Conservation (phyloP, 2,888 invertebrate species). For the Deroplatys truncata region DNA sequence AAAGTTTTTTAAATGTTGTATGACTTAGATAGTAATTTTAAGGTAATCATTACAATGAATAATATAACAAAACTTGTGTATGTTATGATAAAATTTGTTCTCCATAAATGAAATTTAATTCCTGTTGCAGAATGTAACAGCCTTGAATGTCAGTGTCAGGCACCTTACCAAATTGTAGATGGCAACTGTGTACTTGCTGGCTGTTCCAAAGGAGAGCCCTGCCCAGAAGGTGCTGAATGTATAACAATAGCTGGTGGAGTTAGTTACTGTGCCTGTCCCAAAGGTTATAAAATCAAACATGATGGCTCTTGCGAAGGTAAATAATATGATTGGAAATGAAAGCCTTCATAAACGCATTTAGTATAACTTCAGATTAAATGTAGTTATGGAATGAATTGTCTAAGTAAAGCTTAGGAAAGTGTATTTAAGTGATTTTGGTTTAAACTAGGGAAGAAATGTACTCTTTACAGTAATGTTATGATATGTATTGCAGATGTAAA, state of each 20-base stretch:
- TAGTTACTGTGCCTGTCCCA: conserved; percentile 90
- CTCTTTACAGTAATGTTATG: neutral
- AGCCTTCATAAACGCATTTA: neutral
- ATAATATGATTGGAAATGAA: neutral
- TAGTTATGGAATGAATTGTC: too few species aligned
- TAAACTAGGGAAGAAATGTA: neutral
- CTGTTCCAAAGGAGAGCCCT: conserved; percentile 74
- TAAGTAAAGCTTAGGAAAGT: neutral
- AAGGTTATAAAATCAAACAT: conserved; percentile 70
- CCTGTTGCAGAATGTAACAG: conserved; percentile 62
- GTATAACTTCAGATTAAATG: neutral
- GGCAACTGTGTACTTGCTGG: conserved; percentile 82
- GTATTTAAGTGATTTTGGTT: neutral
- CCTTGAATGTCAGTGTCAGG: conserved; percentile 80
- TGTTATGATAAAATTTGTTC: neutral
- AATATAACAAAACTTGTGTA: too few species aligned
- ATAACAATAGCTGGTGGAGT: conserved; percentile 85
- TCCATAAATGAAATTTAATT: neutral
- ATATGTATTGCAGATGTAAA: conserved; percentile 58
- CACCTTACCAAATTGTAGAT: conserved; percentile 78
- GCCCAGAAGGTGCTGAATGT: conserved; percentile 84
- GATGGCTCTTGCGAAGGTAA: conserved; percentile 73
- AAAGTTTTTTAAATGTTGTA: too few species aligned
- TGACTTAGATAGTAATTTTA: too few species aligned
- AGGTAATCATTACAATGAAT: too few species aligned